Evolutionary conservation across 2,797 vertebrate species (phyloP).

Genomic region (Babyrousa celebensis): DNA sequence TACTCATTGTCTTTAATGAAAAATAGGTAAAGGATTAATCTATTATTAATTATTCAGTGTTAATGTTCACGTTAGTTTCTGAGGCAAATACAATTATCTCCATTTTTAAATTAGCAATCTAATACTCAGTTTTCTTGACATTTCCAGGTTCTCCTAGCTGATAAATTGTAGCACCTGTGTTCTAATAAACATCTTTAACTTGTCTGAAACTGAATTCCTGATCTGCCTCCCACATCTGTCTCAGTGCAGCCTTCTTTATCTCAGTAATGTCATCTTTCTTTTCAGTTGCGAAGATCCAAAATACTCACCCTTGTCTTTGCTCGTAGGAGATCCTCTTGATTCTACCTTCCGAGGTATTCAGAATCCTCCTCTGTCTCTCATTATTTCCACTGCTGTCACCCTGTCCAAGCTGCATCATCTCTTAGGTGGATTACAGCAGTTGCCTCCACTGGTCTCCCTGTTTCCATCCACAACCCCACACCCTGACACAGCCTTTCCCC

Average conservation of each 20-base stretch:
- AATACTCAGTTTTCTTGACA: background rate
- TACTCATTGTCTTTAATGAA: background rate
- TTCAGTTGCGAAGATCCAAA: background rate
- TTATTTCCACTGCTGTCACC: background rate
- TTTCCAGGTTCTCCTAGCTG: background rate
- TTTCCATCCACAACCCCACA: background rate
- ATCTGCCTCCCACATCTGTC: background rate
- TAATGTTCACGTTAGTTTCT: background rate
- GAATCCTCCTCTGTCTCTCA: background rate
- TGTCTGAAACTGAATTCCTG: background rate
- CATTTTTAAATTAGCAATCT: background rate
- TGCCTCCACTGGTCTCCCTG: background rate
- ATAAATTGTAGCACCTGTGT: background rate
- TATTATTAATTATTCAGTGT: background rate
- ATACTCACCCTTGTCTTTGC: background rate
- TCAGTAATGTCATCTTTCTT: background rate
- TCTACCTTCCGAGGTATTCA: background rate
- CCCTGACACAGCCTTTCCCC: background rate
- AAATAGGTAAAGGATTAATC: background rate
- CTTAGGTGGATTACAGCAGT: background rate
- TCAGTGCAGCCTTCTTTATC: rapidly evolving
- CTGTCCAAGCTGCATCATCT: background rate
- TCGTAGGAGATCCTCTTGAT: background rate
- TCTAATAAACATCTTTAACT: constrained; percentile 7
- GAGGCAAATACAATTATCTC: background rate